These are phyloP conservation scores for Caenorhabditis imperialis DNA, from an alignment of 2,888 invertebrate species.

Conservation along the genomic window DNA sequence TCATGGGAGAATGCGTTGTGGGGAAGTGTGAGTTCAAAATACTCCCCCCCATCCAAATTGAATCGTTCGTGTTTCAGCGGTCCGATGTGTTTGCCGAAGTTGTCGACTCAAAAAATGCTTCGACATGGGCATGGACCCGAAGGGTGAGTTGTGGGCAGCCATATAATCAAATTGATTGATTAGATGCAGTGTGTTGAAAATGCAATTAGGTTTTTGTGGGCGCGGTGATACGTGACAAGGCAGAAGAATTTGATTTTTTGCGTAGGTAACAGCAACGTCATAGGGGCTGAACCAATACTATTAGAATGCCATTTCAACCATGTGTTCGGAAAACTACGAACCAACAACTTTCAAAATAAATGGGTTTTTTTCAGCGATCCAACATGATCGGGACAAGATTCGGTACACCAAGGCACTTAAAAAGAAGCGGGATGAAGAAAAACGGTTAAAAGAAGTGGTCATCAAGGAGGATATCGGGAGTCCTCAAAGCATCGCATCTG, in stretches of 20 bases:
- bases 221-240: no score
- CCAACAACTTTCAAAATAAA: no score
- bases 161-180: conserved; percentile 26
- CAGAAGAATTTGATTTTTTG: no score
- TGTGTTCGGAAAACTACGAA: no score
- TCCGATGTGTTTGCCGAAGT: conserved; percentile 70
- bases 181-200: no score
- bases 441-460: conserved; percentile 46
- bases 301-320: no score
- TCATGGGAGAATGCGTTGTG: conserved; percentile 66
- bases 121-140: conserved; percentile 72
- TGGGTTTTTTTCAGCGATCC: conserved; percentile 62
- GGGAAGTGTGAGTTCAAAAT: conserved; percentile 66
- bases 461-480: conserved; percentile 62
- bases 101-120: conserved; percentile 72
- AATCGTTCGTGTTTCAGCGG: conserved; percentile 51
- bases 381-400: conserved; percentile 72
- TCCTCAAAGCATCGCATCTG: conserved; percentile 60
- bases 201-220: no score
- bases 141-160: conserved; percentile 54
- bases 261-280: no score
- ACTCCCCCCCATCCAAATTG: not conserved
- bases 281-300: no score
- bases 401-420: conserved; percentile 69
- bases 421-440: conserved; percentile 65